Conservation (phyloP, 2,888 invertebrate species). For the Euzophera pinguis region DNA sequence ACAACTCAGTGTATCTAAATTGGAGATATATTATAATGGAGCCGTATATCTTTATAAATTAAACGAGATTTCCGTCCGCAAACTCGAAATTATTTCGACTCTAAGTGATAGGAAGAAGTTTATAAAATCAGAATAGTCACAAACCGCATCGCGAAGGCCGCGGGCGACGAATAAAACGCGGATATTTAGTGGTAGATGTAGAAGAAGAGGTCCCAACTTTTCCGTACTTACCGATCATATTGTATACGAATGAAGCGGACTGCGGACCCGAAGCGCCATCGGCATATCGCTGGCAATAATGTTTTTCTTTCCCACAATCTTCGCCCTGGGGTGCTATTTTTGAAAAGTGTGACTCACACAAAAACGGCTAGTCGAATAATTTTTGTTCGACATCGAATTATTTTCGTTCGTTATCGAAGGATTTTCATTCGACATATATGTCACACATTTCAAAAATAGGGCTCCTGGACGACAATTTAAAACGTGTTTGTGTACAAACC, state of each 20-base stretch:
- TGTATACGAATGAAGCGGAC: conserved; percentile 25
- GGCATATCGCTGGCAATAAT: conserved; percentile 42
- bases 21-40: neutral
- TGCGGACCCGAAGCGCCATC: conserved; percentile 29
- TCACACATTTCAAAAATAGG: too few relatives aligned
- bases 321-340: too few relatives aligned
- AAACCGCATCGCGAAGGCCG: conserved; percentile 22
- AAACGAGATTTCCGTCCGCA: conserved; percentile 8
- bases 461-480: conserved; percentile 55
- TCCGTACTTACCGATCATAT: conserved; percentile 44
- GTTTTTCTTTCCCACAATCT: conserved; percentile 51
- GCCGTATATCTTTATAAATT: conserved; percentile 9
- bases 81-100: conserved; percentile 8
- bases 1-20: neutral
- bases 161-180: conserved; percentile 36
- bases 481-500: conserved; percentile 49
- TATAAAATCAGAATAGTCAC: conserved; percentile 30
- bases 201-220: conserved; percentile 43
- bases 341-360: too few relatives aligned
- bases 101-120: conserved; percentile 24
- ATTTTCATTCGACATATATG: too few relatives aligned
- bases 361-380: too few relatives aligned
- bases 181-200: conserved; percentile 50
- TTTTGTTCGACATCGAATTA: too few relatives aligned
- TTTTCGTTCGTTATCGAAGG: too few relatives aligned